Base-by-base conservation (phyloP, 2,888 invertebrate genomes). In the Sturmia bella region DNA sequence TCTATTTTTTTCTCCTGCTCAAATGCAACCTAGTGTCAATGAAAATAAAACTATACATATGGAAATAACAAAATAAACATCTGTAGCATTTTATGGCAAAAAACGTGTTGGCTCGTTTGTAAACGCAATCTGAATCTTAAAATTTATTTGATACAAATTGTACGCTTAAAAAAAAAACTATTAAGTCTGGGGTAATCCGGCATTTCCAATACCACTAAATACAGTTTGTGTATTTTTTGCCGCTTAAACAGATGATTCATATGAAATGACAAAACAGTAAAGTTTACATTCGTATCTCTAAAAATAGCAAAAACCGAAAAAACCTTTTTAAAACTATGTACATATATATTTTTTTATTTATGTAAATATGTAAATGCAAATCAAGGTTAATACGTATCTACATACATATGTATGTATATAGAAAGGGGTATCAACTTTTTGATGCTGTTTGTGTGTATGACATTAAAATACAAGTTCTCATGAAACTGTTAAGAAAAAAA, bases 371-470 rank as follows among this genome's bases (percentile, higher is more conserved):
- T 43, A 32, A 2, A 13, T 19, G 3, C 27, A 27, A 32, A 24
- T 74, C 54, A 74, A 74, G 74, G 74, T 64, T 56, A 64, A 52
- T 19, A 32, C 24, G 45, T 48, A n/a, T n/a, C n/a, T n/a, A n/a
- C n/a, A n/a, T n/a, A n/a, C n/a, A n/a, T n/a, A n/a, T n/a, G n/a
- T n/a, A n/a, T n/a, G n/a, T n/a, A n/a, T n/a, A n/a, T 37, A 13
- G 21, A 37, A 37, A 15, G 21, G 2, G 11, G 24, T 70, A 54
- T 63, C 3, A 52, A 50, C n/a, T 50, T 19, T 59, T 43, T 32
- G 13, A 54, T 17, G 11, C 37, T 19, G 1, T 27, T 50, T 37
- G 50, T 50, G 19, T 39, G n/a, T 64, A n/a, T 3, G 7, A 32
- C 7, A 54, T 4, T 2, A 2, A 4, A 43, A 17, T 17, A 69